Evolutionary conservation across 2,797 vertebrate genomes (phyloP).

Genomic region (Lepus townsendii): DNA sequence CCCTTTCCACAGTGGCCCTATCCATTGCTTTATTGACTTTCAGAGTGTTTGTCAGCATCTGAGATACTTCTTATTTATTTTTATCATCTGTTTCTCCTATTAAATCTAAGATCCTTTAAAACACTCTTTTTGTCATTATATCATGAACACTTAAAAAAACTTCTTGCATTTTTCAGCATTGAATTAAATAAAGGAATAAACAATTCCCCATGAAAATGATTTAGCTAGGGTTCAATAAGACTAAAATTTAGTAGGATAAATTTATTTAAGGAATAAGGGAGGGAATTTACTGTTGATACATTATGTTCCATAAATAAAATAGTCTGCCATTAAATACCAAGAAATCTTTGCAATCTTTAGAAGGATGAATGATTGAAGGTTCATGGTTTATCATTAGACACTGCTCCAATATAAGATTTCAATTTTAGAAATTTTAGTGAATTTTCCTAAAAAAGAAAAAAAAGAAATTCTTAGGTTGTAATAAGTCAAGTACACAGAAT

Average conservation of each 20-base stretch:
- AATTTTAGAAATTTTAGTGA: neutral
- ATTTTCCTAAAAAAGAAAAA: neutral
- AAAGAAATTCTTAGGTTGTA: neutral
- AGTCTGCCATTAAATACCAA: neutral
- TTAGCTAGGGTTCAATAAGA: neutral
- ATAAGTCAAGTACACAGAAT: neutral
- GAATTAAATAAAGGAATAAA: slow-evolving; percentile 36
- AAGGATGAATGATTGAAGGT: neutral
- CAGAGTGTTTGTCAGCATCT: neutral
- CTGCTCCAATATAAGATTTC: neutral
- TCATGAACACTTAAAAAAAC: neutral
- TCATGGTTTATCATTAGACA: slow-evolving; percentile 35
- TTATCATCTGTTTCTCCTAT: neutral
- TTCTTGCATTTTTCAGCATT: neutral
- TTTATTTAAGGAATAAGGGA: neutral
- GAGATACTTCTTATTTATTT: neutral
- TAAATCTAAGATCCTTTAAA: slow-evolving; percentile 26
- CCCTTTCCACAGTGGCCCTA: neutral
- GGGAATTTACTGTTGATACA: slow-evolving; percentile 30
- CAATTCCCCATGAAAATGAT: neutral
- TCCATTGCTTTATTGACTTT: slow-evolving; percentile 23
- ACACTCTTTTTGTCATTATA: neutral
- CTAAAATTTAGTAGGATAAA: neutral
- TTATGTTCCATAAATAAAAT: neutral
- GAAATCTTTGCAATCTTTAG: neutral